Conservation (phyloP, 1,140 invertebrate species). For the Drosophila tsacasi region DNA sequence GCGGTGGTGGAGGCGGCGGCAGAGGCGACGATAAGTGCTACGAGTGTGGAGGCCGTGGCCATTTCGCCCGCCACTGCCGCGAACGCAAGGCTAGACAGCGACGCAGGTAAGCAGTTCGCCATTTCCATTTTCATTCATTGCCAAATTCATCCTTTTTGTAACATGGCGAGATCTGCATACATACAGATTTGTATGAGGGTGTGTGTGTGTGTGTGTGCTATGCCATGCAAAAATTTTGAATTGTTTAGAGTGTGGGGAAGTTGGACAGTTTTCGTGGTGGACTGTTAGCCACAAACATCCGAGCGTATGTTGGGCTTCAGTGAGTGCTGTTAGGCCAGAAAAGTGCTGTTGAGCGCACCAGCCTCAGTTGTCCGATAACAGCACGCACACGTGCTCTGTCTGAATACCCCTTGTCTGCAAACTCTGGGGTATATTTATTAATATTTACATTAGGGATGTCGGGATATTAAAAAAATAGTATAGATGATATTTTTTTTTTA, state of each 20-base stretch:
- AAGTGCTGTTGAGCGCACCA: conserved; percentile 10
- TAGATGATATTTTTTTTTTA: too few species aligned
- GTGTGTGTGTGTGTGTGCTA: conserved; percentile 28
- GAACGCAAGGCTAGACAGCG: conserved; percentile 70
- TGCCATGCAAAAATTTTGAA: conserved; percentile 57
- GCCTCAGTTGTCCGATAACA: background rate
- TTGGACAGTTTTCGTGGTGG: conserved; percentile 25
- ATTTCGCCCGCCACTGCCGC: conserved; percentile 95
- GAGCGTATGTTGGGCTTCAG: background rate
- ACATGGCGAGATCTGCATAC: conserved; percentile 53
- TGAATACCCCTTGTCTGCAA: background rate
- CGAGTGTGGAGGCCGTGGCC: conserved; percentile 95
- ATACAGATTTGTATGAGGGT: conserved; percentile 23
- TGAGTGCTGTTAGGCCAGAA: conserved; percentile 6
- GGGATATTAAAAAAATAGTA: too few species aligned
- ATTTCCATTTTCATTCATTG: conserved; percentile 70
- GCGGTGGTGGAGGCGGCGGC: conserved; percentile 88
- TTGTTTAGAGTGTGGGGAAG: conserved; percentile 59
- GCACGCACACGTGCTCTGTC: conserved; percentile 23
- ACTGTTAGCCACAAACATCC: conserved; percentile 1
- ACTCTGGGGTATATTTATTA: background rate
- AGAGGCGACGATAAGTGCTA: conserved; percentile 91
- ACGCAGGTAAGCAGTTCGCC: conserved; percentile 69
- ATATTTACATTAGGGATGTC: too few species aligned
- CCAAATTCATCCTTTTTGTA: conserved; percentile 37